Conservation (phyloP, 2,888 invertebrate species). For the Ecliptopera silaceata region DNA sequence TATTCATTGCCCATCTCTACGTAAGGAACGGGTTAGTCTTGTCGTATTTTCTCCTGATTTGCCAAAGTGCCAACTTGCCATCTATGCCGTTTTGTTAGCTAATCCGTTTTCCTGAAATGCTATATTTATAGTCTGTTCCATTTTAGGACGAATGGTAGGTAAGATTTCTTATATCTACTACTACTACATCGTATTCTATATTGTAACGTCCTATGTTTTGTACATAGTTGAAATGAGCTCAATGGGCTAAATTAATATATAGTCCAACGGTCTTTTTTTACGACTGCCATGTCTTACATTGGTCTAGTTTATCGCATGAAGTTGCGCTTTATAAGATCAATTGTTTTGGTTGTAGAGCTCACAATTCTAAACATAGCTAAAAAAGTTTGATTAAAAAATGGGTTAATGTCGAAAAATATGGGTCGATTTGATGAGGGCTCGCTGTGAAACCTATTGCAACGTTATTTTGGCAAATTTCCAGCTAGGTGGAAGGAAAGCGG, state of each 20-base stretch:
- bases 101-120: constrained; percentile 5
- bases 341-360: neutral
- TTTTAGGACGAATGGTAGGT: neutral
- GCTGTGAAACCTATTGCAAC: constrained; percentile 30
- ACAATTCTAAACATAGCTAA: constrained; percentile 1
- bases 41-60: constrained; percentile 5
- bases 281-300: constrained; percentile 9
- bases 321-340: constrained; percentile 5
- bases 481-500: constrained; percentile 8
- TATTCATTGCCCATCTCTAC: constrained; percentile 3
- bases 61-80: constrained; percentile 5
- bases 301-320: constrained; percentile 24
- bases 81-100: constrained; percentile 3
- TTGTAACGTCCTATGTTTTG: neutral
- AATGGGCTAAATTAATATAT: constrained; percentile 27
- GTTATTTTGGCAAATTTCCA: constrained; percentile 32
- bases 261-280: constrained; percentile 29
- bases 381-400: constrained; percentile 4
- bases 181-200: too few species aligned
- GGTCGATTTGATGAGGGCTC: constrained; percentile 19
- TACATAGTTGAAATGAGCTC: neutral
- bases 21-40: neutral
- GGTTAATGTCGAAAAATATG: constrained; percentile 22
- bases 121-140: constrained; percentile 4
- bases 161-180: neutral